Base-by-base conservation (phyloP, 2,113 vertebrate species). In the Oostethus manadensis region DNA sequence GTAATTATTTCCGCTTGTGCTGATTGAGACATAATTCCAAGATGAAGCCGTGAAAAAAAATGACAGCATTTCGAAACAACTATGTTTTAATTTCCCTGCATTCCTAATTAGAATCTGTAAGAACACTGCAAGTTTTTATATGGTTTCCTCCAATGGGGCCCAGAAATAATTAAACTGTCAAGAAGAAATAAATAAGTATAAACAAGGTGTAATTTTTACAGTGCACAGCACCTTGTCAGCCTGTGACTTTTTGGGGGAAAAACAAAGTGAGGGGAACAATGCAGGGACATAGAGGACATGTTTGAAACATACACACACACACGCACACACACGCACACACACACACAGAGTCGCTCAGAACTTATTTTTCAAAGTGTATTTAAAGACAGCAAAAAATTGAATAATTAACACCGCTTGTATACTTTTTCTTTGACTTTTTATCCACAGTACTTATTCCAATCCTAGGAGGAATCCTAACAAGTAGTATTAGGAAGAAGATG, bases 11-110 rank as follows among this genome's bases (percentile, higher is more conserved):
- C 84, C 74, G 82, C 87, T 78, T 75, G 77, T 86, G 81, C 86
- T 89, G 88, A 89, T 88, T 88, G 86, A 85, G 86, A 86, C 87
- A 89, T 89, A 85, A 88, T 89, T 89, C 81, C 88, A 88, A 76
- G 59, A 73, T 42, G 76, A 76, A 70, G 77, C 53, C 53, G 55
- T 55, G 68, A 78, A 81, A 43, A 82, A 83, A 88, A 86, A 82
- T 89, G 87, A 88, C 88, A 89, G 84, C 83, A 85, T 88, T 88
- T 84, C 67, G 70, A 88, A 88, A 88, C 88, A 88, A 84, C 81
- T 87, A 79, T 81, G 82, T 87, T 89, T 88, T 88, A 86, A 89
- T 88, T 88, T 85, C 84, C 77, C 78, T 83, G 78, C 76, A 82
- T 86, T 87, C 78, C 83, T 88, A 88, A 88, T 89, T 88, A 87